A percentile compares a stretch with the other conserved stretches of the same genome.
Conservation (phyloP, 2,797 vertebrate species). For the Cynopterus sphinx region DNA sequence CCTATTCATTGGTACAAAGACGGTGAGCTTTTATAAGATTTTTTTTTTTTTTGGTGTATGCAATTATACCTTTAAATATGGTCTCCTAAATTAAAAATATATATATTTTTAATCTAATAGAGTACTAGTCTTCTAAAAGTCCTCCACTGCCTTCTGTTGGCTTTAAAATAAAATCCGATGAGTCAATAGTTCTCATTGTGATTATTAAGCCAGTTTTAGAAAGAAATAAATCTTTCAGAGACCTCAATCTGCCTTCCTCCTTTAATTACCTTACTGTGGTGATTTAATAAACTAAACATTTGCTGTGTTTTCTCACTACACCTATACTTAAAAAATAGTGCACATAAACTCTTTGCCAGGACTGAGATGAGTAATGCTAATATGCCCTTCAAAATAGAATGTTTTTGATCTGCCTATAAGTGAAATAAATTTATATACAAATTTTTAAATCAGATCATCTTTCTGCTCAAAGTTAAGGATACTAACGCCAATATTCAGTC, state of each 20-base stretch:
- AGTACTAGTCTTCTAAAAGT: slow-evolving; percentile 42
- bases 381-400: neutral
- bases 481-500: neutral
- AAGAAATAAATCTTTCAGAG: slow-evolving; percentile 45
- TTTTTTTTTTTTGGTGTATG: slow-evolving; percentile 13
- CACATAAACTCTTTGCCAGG: neutral
- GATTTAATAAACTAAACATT: slow-evolving; percentile 22
- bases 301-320: neutral
- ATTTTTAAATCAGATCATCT: neutral
- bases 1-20: neutral
- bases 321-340: neutral
- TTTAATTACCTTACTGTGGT: slow-evolving; percentile 46
- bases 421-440: neutral
- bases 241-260: neutral
- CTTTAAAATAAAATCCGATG: slow-evolving; percentile 55
- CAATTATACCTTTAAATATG: slow-evolving; percentile 45
- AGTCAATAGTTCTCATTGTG: slow-evolving; percentile 38
- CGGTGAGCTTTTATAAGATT: slow-evolving; percentile 4
- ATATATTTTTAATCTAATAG: slow-evolving; percentile 29
- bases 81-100: slow-evolving; percentile 61
- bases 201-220: slow-evolving; percentile 51
- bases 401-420: slow-evolving; percentile 11
- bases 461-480: slow-evolving; percentile 2
- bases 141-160: slow-evolving; percentile 17
- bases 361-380: neutral